phyloP scores from a whole-genome alignment of 2,797 vertebrate species.

The Spondyliosoma cantharus region DNA sequence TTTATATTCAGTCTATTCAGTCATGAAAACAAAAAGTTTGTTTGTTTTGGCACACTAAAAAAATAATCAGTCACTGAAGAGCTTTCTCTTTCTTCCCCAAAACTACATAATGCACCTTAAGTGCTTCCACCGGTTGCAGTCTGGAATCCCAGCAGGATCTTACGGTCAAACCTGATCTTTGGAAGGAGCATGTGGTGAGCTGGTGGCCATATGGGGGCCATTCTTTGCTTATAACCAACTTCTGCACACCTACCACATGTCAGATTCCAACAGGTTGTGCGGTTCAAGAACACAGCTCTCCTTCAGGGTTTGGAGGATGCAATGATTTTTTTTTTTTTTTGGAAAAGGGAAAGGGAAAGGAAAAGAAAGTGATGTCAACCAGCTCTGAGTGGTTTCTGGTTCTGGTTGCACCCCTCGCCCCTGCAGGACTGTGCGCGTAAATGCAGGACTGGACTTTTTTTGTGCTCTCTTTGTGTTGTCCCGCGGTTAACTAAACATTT shows the following conservation, averaged over 20 bases:
- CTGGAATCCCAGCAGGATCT: conserved; percentile 13
- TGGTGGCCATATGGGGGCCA: conserved; percentile 26
- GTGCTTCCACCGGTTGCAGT: too few species aligned
- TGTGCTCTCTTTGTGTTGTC: conserved; percentile 53
- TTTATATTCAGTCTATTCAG: too few species aligned
- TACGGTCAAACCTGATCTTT: conserved; percentile 38
- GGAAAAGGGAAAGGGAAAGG: too few species aligned
- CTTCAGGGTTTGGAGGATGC: neutral
- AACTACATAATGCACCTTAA: too few species aligned
- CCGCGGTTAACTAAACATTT: conserved; percentile 6
- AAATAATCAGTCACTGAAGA: too few species aligned
- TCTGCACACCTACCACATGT: conserved; percentile 27
- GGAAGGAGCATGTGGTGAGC: neutral
- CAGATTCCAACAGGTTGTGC: conserved; percentile 24
- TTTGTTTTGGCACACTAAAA: too few species aligned
- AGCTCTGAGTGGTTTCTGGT: too few species aligned
- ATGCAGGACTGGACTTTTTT: conserved; percentile 23
- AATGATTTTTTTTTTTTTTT: neutral
- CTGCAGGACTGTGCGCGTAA: conserved; percentile 39
- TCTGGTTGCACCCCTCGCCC: neutral
- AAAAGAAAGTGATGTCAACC: neutral
- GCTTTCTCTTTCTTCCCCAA: too few species aligned
- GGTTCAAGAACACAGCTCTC: neutral
- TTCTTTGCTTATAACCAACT: conserved; percentile 2
- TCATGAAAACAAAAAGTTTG: too few species aligned